Base-by-base conservation (phyloP, 2,888 invertebrate genomes). In the Terebella lapidaria region DNA sequence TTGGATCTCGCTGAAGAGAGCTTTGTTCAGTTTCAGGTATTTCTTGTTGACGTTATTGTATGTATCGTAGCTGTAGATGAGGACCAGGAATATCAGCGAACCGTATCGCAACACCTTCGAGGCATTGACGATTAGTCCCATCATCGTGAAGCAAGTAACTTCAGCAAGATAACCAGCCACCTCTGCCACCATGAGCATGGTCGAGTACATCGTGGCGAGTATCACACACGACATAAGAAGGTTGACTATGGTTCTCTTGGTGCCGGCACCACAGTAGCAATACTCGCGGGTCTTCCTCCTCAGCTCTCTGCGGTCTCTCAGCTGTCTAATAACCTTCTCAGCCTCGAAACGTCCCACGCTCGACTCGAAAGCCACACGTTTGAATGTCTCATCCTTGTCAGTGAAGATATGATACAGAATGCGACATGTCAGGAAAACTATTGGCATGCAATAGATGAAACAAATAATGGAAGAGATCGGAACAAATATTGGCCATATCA, bases 71-170 rank as follows among this genome's bases (percentile, higher is more conserved):
- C 75, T 77, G 67, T 78, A 78, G n/a, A 78, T 74, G 26, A 76
- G 67, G 20, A 78, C 78, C 26, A 78, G 68, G 20, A 78, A 64
- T 18, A 72, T 74, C 69, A 78, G 74, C 18, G 74, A 71, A 20
- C 76, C 75, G 59, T 78, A 78, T 54, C 75, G 71, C 2, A 78
- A 69, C 2, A 74, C 74, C 20, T 70, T 70, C 2, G 74, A 73
- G 1, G 78, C 78, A 55, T 78, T 78, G 5, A 78, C 74, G 29
- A 78, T 78, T 46, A 78, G 73, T 0, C 78, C 78, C 78, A 78
- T 78, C 74, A 78, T 72, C 0, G 78, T 78, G 57, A 75, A 56
- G 73, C 56, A 63, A 29, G 58, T 25, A 15, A 63, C 28, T 47
- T 62, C 59, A 10, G 57, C 57, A 10, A 61, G 22, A 25, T 46